Percentiles rank a stretch among this genome's conserved stretches.
Conservation (phyloP, 1,140 invertebrate species). For the Drosophila repleta region DNA sequence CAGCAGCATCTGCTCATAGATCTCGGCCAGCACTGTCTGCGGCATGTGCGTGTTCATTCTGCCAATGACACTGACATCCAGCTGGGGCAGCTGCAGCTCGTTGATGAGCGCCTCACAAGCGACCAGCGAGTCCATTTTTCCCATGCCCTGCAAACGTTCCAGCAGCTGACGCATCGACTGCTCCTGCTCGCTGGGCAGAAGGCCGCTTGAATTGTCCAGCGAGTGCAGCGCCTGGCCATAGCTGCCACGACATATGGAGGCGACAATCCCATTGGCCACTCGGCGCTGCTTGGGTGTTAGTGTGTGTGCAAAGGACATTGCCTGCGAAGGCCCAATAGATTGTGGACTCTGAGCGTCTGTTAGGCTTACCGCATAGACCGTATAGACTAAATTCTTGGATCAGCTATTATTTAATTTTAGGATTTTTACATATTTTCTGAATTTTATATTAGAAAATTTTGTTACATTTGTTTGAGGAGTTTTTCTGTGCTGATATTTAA, state of each 20-base stretch:
- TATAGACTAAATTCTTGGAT: background rate
- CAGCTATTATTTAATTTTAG: background rate
- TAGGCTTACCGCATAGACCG: background rate
- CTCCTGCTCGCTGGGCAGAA: slow-evolving; percentile 17
- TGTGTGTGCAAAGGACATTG: slow-evolving; percentile 1
- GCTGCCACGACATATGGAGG: slow-evolving; percentile 34
- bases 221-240: slow-evolving; percentile 12
- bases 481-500: background rate
- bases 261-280: slow-evolving; percentile 14
- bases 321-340: background rate
- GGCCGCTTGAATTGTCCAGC: slow-evolving; percentile 8
- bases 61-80: slow-evolving; percentile 8
- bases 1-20: slow-evolving; percentile 27
- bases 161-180: slow-evolving; percentile 13
- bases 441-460: background rate
- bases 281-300: slow-evolving; percentile 14
- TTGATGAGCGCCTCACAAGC: slow-evolving; percentile 17
- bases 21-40: background rate
- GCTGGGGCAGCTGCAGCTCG: slow-evolving; percentile 19
- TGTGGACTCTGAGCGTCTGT: background rate
- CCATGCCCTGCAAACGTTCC: slow-evolving; percentile 8
- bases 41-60: slow-evolving; percentile 38
- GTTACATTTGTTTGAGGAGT: background rate
- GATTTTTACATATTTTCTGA: background rate
- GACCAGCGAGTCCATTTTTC: slow-evolving; percentile 4